A percentile compares a stretch with the other conserved stretches of the same genome.
phyloP scores from a whole-genome alignment of 2,113 vertebrate genomes.

The Peromyscus polionotus region DNA sequence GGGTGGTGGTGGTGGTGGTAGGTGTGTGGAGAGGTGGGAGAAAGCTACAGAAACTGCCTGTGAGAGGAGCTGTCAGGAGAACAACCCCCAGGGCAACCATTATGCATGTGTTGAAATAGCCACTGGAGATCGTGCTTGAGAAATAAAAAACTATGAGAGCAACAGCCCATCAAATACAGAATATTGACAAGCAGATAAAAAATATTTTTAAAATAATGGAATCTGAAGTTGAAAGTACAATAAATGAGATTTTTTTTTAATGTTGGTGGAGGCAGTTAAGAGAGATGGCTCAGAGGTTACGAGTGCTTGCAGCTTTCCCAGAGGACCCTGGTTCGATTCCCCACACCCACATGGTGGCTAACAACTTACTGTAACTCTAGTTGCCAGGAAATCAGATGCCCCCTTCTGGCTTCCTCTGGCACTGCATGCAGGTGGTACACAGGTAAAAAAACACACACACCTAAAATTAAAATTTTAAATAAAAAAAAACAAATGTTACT shows the following conservation, averaged over 20 bases:
- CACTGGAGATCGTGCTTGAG: background rate
- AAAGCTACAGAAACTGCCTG: background rate
- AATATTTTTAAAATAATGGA: background rate
- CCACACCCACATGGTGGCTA: background rate
- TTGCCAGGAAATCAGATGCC: background rate
- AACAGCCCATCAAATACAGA: background rate
- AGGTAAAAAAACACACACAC: background rate
- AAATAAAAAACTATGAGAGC: background rate
- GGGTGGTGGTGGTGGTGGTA: background rate
- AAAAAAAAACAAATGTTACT: background rate
- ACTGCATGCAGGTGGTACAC: background rate
- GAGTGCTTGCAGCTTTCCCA: background rate
- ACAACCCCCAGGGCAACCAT: background rate
- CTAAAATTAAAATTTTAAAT: background rate
- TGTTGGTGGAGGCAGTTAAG: background rate
- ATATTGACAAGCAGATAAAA: background rate
- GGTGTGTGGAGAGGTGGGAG: too few species aligned
- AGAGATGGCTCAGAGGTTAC: background rate
- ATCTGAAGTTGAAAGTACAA: background rate
- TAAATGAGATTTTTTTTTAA: background rate
- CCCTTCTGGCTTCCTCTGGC: background rate
- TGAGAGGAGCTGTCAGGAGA: background rate
- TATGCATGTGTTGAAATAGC: background rate
- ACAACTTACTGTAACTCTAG: background rate
- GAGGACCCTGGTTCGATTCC: background rate